phyloP scores from a whole-genome alignment of 2,797 vertebrate genomes.

The Nyctibius grandis region DNA sequence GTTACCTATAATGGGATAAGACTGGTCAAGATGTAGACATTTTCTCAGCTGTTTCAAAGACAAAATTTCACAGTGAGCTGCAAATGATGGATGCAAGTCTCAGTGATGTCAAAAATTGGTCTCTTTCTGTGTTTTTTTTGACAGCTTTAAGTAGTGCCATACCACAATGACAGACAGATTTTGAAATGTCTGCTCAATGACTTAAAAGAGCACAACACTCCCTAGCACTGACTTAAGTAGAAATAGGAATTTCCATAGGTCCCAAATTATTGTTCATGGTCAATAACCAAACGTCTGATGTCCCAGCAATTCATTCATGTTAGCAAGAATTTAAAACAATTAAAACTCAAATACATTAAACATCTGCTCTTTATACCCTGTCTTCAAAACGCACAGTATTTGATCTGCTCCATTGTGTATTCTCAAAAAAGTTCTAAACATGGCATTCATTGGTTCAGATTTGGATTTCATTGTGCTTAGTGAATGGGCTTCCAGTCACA shows the following conservation, averaged over 20 bases:
- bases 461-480: not conserved
- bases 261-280: not conserved
- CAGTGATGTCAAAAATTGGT: not conserved
- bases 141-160: not conserved
- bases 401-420: not conserved
- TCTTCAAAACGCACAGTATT: not conserved
- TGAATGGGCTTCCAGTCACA: not conserved
- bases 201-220: not conserved
- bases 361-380: not conserved
- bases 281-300: not conserved
- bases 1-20: not conserved
- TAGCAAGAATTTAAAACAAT: not conserved
- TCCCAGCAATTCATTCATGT: not conserved
- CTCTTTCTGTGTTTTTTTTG: not conserved
- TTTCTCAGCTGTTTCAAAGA: not conserved
- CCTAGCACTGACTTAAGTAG: not conserved
- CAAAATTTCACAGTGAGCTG: not conserved
- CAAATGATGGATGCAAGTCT: not conserved
- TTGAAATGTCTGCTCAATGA: not conserved
- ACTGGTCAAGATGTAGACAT: not conserved
- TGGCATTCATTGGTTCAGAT: not conserved
- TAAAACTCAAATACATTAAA: not conserved
- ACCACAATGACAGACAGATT: not conserved
- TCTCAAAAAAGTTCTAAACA: not conserved
- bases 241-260: not conserved